Evolutionary conservation across 2,888 invertebrate genomes (phyloP).

Genomic region (Helobdella robusta): DNA sequence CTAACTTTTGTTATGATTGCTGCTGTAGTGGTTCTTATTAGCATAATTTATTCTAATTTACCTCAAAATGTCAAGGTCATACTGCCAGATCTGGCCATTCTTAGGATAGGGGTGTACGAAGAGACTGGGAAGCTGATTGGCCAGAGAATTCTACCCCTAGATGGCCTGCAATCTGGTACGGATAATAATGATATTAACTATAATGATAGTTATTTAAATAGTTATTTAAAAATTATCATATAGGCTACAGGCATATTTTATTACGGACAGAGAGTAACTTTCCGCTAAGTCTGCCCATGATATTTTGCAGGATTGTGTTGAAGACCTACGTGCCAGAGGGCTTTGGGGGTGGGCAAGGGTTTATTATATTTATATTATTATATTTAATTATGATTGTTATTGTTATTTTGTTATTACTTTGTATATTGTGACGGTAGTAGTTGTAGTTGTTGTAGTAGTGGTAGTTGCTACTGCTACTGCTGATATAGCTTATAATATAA

Average conservation of each 20-base stretch:
- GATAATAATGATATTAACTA: not conserved
- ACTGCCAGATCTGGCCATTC: slow-evolving; percentile 88
- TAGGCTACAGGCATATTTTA: slow-evolving; percentile 91
- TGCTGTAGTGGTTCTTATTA: no score
- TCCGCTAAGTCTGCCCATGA: slow-evolving; percentile 94
- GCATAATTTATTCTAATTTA: no score
- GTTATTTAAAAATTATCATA: not conserved
- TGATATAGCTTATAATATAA: not conserved
- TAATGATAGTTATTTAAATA: not conserved
- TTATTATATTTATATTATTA: not conserved
- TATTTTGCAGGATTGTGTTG: slow-evolving; percentile 95
- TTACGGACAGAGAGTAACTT: slow-evolving; percentile 95
- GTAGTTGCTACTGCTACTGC: not conserved
- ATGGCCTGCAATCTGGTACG: slow-evolving; percentile 76
- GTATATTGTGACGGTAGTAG: not conserved
- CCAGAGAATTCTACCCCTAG: slow-evolving; percentile 89
- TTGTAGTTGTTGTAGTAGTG: not conserved
- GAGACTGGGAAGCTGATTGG: slow-evolving; percentile 92
- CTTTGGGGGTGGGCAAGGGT: slow-evolving; percentile 64
- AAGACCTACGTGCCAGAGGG: slow-evolving; percentile 99
- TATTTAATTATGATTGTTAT: not conserved
- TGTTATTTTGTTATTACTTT: not conserved
- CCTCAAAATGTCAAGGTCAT: slow-evolving; percentile 79
- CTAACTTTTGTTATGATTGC: no score
- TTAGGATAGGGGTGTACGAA: slow-evolving; percentile 97